Percentiles rank a stretch among this genome's conserved stretches.
phyloP scores from a whole-genome alignment of 2,888 invertebrate species.

The Dysmachus trigonus region DNA sequence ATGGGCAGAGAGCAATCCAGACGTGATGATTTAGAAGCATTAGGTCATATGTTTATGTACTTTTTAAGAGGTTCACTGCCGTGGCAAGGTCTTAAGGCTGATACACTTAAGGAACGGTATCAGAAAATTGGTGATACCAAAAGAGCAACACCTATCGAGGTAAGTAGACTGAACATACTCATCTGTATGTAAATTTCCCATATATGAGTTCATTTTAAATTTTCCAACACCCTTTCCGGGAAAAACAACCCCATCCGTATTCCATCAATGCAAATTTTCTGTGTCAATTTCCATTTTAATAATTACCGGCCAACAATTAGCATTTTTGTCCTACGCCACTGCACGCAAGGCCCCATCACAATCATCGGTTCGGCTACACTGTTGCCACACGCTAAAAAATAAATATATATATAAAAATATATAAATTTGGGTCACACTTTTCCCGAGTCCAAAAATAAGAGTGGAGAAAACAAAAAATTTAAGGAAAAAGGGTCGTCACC shows the following conservation, averaged over 20 bases:
- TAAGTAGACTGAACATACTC: constrained; percentile 61
- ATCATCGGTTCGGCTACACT: not conserved
- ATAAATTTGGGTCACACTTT: constrained; percentile 32
- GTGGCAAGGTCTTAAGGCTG: constrained; percentile 99
- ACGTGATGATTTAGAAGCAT: constrained; percentile 98
- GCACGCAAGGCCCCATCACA: not conserved
- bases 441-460: not conserved
- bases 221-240: not conserved
- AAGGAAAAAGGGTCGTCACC: not conserved
- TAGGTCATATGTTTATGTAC: constrained; percentile 99
- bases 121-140: constrained; percentile 99
- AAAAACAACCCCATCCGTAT: not conserved
- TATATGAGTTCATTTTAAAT: not conserved
- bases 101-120: constrained; percentile 98
- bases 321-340: not conserved
- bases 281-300: not conserved
- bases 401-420: not conserved
- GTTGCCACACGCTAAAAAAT: not conserved
- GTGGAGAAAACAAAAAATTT: not conserved
- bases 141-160: constrained; percentile 97
- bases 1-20: constrained; percentile 99
- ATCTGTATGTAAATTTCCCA: not conserved
- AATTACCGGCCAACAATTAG: not conserved
- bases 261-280: not conserved
- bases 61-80: constrained; percentile 99